A percentile compares a stretch with the other conserved stretches of the same genome.
Conservation (phyloP, 2,888 invertebrate species). For the Agrotis clavis region DNA sequence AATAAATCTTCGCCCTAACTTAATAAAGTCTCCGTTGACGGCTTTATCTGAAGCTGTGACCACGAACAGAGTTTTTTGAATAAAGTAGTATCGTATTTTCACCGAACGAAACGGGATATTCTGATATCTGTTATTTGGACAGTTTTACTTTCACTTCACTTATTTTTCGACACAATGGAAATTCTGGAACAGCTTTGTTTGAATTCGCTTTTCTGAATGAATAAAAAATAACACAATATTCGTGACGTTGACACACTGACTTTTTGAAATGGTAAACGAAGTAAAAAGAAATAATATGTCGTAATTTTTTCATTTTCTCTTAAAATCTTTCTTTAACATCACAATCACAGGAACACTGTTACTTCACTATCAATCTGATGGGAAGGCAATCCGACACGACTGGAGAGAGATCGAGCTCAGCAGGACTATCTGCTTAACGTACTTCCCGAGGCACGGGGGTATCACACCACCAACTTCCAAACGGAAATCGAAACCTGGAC, state of each 20-base stretch:
- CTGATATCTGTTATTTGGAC: constrained; percentile 51
- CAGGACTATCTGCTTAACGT: no score
- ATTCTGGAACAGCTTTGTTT: constrained; percentile 14
- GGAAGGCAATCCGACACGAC: no score
- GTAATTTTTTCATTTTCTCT: no score
- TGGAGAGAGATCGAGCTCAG: no score
- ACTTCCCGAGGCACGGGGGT: no score
- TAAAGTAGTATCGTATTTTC: constrained; percentile 74
- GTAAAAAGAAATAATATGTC: neutral
- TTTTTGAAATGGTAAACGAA: neutral
- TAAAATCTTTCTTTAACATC: no score
- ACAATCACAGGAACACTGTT: no score
- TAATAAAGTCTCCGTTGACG: constrained; percentile 87
- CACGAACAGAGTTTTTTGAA: constrained; percentile 78
- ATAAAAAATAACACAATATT: neutral
- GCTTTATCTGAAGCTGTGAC: constrained; percentile 83
- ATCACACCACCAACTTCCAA: no score
- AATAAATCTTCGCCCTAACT: constrained; percentile 86
- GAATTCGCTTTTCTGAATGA: neutral
- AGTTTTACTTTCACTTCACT: constrained; percentile 29
- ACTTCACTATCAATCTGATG: no score
- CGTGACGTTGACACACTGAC: neutral
- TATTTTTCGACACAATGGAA: constrained; percentile 27
- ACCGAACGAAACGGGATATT: constrained; percentile 34
- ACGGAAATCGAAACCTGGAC: no score